These are phyloP conservation scores for Phrynosoma blainvillii DNA, from an alignment of 2,113 vertebrate genomes.

Conservation along the genomic window DNA sequence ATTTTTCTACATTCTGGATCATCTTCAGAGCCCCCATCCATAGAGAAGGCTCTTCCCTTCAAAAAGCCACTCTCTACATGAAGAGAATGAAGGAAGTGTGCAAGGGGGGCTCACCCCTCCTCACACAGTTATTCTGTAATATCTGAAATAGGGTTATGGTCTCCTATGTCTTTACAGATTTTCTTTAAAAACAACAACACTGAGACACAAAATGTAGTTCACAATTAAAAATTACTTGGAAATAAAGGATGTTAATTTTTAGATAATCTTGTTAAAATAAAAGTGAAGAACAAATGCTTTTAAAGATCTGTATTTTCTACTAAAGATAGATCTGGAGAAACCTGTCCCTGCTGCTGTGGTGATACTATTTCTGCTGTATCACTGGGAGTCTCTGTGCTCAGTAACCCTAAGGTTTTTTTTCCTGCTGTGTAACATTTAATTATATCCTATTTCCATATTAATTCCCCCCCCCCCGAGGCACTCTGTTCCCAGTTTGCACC, in stretches of 20 bases:
- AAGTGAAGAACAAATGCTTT: constrained; percentile 15
- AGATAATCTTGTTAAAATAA: neutral
- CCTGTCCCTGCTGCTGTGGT: neutral
- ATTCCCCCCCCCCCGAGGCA: neutral
- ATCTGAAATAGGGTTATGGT: neutral
- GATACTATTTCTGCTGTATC: constrained; percentile 26
- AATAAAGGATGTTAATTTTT: neutral
- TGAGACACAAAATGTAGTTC: neutral
- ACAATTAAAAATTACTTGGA: constrained; percentile 8
- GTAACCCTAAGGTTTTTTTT: constrained; percentile 29
- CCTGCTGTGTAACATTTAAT: constrained; percentile 21
- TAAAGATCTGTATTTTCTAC: neutral
- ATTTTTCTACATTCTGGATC: neutral
- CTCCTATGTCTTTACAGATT: neutral
- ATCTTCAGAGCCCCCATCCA: neutral
- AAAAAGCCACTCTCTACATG: neutral
- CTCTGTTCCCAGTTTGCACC: constrained; percentile 42
- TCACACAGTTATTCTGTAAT: neutral
- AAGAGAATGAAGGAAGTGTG: too few relatives aligned
- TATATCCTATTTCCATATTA: constrained; percentile 14
- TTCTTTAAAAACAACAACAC: neutral
- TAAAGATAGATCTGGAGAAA: neutral
- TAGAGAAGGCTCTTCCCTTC: neutral
- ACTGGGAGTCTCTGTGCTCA: constrained; percentile 26
- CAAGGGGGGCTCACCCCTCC: neutral